phyloP scores from a whole-genome alignment of 2,113 vertebrate genomes.

The Ameiurus melas region DNA sequence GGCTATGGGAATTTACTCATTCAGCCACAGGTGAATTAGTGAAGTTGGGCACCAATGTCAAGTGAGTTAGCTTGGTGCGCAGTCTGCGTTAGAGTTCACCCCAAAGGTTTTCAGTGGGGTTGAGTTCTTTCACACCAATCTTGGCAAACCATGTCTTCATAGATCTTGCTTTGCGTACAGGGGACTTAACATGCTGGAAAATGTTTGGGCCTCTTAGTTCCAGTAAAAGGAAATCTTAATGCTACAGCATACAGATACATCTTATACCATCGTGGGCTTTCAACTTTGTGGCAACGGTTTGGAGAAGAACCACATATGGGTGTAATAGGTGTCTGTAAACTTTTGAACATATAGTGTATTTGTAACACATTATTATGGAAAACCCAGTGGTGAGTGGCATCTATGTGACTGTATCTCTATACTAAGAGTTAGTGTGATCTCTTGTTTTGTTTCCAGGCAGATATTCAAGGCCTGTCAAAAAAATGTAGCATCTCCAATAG shows the following conservation, averaged over 20 bases:
- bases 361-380: not conserved
- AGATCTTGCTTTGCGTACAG: not conserved
- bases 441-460: constrained; percentile 67
- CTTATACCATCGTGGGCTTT: not conserved
- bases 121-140: not conserved
- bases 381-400: not conserved
- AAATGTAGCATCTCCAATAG: constrained; percentile 81
- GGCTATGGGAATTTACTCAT: not conserved
- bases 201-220: not conserved
- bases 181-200: not conserved
- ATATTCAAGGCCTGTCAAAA: constrained; percentile 85
- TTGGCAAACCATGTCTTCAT: not conserved
- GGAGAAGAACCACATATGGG: not conserved
- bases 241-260: not conserved
- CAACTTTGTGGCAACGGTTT: not conserved
- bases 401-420: constrained; percentile 10
- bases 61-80: not conserved
- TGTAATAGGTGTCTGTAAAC: not conserved
- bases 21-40: not conserved
- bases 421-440: not conserved
- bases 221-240: not conserved
- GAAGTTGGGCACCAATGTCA: not conserved
- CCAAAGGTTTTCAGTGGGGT: not conserved
- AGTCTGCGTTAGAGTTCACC: not conserved
- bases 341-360: not conserved